These are phyloP conservation scores for Xanthia icteritia DNA, from an alignment of 2,888 invertebrate species.

Conservation along the genomic window DNA sequence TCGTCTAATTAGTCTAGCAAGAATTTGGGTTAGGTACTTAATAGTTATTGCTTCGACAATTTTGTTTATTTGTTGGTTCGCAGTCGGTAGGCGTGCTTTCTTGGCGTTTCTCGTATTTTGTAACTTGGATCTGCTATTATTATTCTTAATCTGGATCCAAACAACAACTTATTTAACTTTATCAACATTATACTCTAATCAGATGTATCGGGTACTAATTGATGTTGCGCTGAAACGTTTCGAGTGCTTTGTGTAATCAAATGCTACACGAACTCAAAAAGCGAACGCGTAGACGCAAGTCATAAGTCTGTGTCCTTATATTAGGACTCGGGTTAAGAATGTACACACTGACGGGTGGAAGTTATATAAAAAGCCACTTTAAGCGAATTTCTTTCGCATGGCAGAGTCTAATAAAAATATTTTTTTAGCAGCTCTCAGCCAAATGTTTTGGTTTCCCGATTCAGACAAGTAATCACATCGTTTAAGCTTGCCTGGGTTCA, in stretches of 20 bases:
- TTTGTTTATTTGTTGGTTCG: constrained; percentile 35
- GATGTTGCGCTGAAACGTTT: neutral
- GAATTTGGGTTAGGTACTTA: constrained; percentile 30
- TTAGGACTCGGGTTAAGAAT: neutral
- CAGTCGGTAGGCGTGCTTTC: neutral
- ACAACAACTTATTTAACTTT: neutral
- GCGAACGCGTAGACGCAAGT: neutral
- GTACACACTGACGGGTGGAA: neutral
- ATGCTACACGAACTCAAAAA: neutral
- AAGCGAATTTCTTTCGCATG: constrained; percentile 20
- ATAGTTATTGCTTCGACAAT: constrained; percentile 23
- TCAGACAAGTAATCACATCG: constrained; percentile 43
- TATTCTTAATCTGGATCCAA: neutral
- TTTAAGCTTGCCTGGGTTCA: constrained; percentile 42
- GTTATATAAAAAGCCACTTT: constrained; percentile 16
- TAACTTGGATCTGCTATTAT: neutral
- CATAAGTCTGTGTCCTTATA: neutral
- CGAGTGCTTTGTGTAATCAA: neutral
- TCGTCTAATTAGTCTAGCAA: constrained; percentile 40
- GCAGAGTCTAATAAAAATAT: constrained; percentile 33
- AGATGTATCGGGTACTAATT: neutral
- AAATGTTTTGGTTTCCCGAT: constrained; percentile 50
- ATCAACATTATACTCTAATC: neutral
- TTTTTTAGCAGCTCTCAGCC: constrained; percentile 40
- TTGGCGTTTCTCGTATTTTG: neutral